Evolutionary conservation across 2,113 vertebrate species (phyloP).

Genomic region (Noctilio leporinus): DNA sequence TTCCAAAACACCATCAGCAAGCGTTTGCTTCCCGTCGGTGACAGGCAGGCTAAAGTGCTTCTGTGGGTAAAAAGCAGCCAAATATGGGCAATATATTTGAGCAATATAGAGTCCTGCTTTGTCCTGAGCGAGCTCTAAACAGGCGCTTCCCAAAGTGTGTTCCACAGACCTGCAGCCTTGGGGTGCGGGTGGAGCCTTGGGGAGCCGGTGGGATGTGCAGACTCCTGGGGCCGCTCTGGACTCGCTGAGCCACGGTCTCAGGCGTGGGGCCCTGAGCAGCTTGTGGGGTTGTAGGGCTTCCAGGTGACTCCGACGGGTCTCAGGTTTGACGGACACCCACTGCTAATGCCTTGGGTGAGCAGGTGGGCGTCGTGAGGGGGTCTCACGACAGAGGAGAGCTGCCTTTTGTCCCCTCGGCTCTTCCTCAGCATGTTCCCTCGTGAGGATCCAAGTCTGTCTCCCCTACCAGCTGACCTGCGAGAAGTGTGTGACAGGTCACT

Average conservation of each 20-base stretch:
- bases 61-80: not conserved
- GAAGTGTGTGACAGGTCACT: not conserved
- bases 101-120: too few relatives aligned
- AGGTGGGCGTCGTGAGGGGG: not conserved
- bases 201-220: not conserved
- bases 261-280: not conserved
- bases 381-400: too few relatives aligned
- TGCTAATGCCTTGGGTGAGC: not conserved
- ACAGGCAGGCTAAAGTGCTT: not conserved
- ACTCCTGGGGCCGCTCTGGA: not conserved
- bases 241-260: not conserved
- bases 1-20: not conserved
- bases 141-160: not conserved
- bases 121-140: not conserved
- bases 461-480: not conserved
- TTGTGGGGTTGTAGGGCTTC: not conserved
- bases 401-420: too few relatives aligned
- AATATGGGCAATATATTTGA: accelerated
- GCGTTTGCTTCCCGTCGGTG: not conserved
- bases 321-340: not conserved
- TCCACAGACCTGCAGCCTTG: not conserved
- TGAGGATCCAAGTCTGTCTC: not conserved
- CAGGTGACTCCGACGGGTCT: not conserved
- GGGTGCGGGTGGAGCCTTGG: too few relatives aligned
- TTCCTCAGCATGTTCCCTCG: not conserved